These are phyloP conservation scores for Daubentonia madagascariensis DNA, from an alignment of 2,113 vertebrate species.

Conservation along the genomic window DNA sequence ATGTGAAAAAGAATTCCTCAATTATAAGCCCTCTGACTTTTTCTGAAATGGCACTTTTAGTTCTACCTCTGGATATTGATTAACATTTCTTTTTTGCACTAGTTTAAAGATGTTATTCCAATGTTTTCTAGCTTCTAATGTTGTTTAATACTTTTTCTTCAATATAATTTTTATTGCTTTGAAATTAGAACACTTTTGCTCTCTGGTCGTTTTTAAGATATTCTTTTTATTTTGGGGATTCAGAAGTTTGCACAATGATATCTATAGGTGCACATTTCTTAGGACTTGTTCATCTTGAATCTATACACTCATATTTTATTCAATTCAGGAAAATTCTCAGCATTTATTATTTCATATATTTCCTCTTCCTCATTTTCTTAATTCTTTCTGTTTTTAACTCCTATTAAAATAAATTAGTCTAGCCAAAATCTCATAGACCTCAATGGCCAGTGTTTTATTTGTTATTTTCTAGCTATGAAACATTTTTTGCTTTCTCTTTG, in stretches of 20 bases:
- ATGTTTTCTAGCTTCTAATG: background rate
- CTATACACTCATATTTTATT: background rate
- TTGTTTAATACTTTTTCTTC: background rate
- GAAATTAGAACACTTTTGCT: background rate
- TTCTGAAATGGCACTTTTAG: background rate
- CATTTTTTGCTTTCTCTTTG: background rate
- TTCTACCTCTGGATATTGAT: background rate
- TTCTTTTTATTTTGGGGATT: background rate
- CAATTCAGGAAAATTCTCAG: background rate
- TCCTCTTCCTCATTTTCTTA: background rate
- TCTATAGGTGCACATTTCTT: background rate
- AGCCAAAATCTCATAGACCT: background rate
- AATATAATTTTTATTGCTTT: background rate
- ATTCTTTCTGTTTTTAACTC: background rate
- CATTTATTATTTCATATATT: background rate
- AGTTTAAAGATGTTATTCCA: background rate
- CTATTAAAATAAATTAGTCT: background rate
- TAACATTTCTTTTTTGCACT: background rate
- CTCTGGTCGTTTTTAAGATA: background rate
- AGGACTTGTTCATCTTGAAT: background rate
- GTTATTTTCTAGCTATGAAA: background rate
- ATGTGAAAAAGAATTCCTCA: background rate
- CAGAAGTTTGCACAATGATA: background rate
- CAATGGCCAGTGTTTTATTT: background rate
- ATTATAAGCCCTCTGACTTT: background rate